Percentiles rank a stretch among this genome's conserved stretches.
Conservation (phyloP, 1,140 invertebrate species). For the Caenorhabditis latens region DNA sequence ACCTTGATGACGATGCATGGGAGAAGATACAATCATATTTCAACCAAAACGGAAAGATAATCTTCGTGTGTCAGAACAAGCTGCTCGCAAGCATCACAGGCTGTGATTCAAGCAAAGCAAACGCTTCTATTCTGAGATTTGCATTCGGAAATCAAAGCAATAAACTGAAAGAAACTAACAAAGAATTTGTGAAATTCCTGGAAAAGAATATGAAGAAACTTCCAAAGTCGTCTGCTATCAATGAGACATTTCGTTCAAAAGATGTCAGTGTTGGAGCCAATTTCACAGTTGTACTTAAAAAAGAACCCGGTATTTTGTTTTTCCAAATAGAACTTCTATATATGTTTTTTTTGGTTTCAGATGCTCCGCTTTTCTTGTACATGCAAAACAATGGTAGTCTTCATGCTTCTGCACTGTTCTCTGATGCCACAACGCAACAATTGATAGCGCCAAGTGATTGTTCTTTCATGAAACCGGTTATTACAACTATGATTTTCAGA, state of each 20-base stretch:
- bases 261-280: constrained; percentile 71
- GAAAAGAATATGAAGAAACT: constrained; percentile 72
- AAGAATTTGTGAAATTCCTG: constrained; percentile 73
- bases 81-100: constrained; percentile 69
- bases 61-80: constrained; percentile 74
- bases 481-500: constrained; percentile 22
- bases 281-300: constrained; percentile 72
- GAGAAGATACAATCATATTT: constrained; percentile 72
- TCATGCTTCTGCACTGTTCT: constrained; percentile 71
- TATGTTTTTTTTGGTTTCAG: constrained; percentile 64
- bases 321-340: neutral
- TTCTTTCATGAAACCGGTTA: neutral
- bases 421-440: constrained; percentile 75
- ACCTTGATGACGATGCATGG: constrained; percentile 72
- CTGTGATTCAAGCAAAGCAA: constrained; percentile 69
- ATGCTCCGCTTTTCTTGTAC: constrained; percentile 72
- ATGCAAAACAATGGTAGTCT: constrained; percentile 72
- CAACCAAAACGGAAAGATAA: constrained; percentile 74
- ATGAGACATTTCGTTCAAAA: constrained; percentile 73
- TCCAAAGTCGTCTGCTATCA: constrained; percentile 62
- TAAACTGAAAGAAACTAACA: constrained; percentile 66
- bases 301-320: constrained; percentile 69
- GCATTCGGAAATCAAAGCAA: constrained; percentile 71
- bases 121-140: constrained; percentile 68
- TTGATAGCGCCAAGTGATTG: constrained; percentile 62